Evolutionary conservation across 2,113 vertebrate genomes (phyloP).

Genomic region (Aplodontia rufa): DNA sequence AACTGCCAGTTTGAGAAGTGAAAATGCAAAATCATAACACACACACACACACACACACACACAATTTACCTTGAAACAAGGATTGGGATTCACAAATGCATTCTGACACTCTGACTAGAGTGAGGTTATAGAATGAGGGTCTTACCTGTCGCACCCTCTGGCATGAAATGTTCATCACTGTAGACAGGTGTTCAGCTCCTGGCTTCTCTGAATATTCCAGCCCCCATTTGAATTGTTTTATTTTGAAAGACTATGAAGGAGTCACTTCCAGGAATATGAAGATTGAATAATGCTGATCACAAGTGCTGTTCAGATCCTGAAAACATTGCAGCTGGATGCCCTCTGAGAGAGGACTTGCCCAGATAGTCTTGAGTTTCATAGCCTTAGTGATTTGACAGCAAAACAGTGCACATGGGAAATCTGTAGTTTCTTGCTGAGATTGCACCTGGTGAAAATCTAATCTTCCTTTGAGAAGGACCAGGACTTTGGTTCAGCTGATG

Average conservation of each 20-base stretch:
- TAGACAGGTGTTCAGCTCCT: not conserved
- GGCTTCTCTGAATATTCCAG: not conserved
- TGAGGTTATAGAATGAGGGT: too few species aligned
- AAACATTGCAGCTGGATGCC: not conserved
- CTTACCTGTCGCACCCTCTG: too few species aligned
- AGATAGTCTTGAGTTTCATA: not conserved
- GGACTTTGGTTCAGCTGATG: not conserved
- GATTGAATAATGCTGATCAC: not conserved
- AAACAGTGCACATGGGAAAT: not conserved
- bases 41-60: too few species aligned
- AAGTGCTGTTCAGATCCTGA: not conserved
- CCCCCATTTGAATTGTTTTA: not conserved
- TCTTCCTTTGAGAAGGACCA: too few species aligned
- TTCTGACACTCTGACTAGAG: too few species aligned
- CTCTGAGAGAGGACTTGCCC: not conserved
- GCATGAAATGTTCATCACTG: not conserved
- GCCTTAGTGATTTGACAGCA: not conserved
- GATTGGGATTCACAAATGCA: too few species aligned
- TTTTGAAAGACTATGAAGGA: not conserved
- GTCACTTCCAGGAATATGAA: not conserved
- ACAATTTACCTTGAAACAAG: too few species aligned
- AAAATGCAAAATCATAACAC: too few species aligned
- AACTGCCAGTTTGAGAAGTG: too few species aligned
- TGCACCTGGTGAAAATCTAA: not conserved
- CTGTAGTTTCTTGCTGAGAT: not conserved